These are phyloP conservation scores for Cyprinodon diabolis DNA, from an alignment of 2,797 vertebrate species.

Conservation along the genomic window DNA sequence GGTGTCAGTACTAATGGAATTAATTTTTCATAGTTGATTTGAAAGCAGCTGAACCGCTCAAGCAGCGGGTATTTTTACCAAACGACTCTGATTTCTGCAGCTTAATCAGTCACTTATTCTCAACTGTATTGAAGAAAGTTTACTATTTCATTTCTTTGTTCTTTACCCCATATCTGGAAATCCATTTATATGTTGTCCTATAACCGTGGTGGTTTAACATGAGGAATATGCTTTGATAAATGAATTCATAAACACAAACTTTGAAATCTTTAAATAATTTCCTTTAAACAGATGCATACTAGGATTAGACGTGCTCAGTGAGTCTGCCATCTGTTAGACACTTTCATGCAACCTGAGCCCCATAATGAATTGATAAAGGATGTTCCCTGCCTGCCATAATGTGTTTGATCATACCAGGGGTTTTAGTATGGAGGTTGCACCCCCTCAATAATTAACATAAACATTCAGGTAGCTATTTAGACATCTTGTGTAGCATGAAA, in stretches of 20 bases:
- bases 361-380: slow-evolving; percentile 42
- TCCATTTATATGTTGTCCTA: slow-evolving; percentile 39
- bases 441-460: slow-evolving; percentile 50
- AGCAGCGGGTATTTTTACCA: slow-evolving; percentile 36
- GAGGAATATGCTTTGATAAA: slow-evolving; percentile 8
- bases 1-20: slow-evolving; percentile 55
- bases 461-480: slow-evolving; percentile 30
- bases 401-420: slow-evolving; percentile 51
- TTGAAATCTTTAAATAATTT: neutral
- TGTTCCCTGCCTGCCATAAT: slow-evolving; percentile 34
- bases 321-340: slow-evolving; percentile 45
- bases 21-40: slow-evolving; percentile 64
- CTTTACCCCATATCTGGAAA: slow-evolving; percentile 38
- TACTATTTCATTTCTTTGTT: slow-evolving; percentile 18
- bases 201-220: slow-evolving; percentile 14
- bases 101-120: slow-evolving; percentile 17
- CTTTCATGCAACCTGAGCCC: slow-evolving; percentile 46
- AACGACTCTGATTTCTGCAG: slow-evolving; percentile 25
- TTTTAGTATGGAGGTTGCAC: slow-evolving; percentile 34
- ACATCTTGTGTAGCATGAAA: slow-evolving; percentile 30
- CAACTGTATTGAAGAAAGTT: slow-evolving; percentile 33
- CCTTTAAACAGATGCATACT: slow-evolving; percentile 15
- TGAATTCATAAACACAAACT: neutral
- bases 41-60: slow-evolving; percentile 40
- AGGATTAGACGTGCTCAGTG: slow-evolving; percentile 23